Percentiles rank a stretch among this genome's conserved stretches.
Evolutionary conservation across 1,140 invertebrate genomes (phyloP).

Genomic region (Xylocopa sonorina): DNA sequence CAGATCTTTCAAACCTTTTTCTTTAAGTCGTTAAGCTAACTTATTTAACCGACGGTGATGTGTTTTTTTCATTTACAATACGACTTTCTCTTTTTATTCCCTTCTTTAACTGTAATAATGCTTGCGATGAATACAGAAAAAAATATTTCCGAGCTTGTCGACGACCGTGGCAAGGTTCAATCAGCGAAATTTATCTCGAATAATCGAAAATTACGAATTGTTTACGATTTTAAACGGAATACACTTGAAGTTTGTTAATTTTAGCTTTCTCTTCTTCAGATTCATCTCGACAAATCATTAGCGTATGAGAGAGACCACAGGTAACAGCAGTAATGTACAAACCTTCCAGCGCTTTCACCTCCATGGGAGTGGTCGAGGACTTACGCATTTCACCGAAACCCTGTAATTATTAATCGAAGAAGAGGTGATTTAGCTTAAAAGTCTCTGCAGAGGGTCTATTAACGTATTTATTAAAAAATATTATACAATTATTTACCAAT

Average conservation of each 20-base stretch:
- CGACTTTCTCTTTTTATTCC: neutral
- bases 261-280: slow-evolving; percentile 86
- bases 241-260: slow-evolving; percentile 85
- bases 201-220: slow-evolving; percentile 1
- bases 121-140: slow-evolving; percentile 29
- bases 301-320: slow-evolving; percentile 92
- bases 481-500: slow-evolving; percentile 84
- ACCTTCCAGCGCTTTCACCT: slow-evolving; percentile 92
- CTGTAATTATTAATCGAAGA: slow-evolving; percentile 77
- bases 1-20: slow-evolving; percentile 27
- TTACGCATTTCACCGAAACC: slow-evolving; percentile 94
- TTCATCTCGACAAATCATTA: slow-evolving; percentile 87
- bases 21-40: neutral
- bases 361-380: slow-evolving; percentile 93
- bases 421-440: slow-evolving; percentile 3
- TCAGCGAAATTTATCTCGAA: slow-evolving; percentile 13
- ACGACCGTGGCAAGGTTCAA: slow-evolving; percentile 21
- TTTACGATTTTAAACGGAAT: slow-evolving; percentile 76
- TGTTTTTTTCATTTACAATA: slow-evolving; percentile 7
- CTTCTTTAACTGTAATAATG: slow-evolving; percentile 13
- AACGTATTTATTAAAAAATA: neutral
- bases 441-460: neutral
- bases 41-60: slow-evolving; percentile 12
- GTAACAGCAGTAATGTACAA: slow-evolving; percentile 90
- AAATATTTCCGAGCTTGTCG: neutral